Evolutionary conservation across 2,888 invertebrate species (phyloP).

Genomic region (Pheosia gnoma): DNA sequence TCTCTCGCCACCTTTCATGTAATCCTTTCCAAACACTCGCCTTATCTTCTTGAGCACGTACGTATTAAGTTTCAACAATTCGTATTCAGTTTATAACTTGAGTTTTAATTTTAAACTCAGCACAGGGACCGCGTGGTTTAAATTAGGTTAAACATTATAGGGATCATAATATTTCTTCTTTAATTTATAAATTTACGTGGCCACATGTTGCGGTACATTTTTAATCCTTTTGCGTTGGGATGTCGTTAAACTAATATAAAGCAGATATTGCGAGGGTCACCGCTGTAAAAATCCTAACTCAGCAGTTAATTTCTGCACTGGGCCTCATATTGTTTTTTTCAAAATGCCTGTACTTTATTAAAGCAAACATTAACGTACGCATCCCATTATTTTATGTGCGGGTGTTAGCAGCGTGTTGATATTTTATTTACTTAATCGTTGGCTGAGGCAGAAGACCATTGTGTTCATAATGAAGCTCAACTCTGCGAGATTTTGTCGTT

Average conservation of each 20-base stretch:
- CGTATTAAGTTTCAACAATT: constrained; percentile 52
- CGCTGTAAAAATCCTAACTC: constrained; percentile 63
- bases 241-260: constrained; percentile 66
- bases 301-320: constrained; percentile 68
- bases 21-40: constrained; percentile 50
- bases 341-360: constrained; percentile 72
- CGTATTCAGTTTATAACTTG: constrained; percentile 38
- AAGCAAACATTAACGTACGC: constrained; percentile 70
- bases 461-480: constrained; percentile 72
- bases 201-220: constrained; percentile 67
- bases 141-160: constrained; percentile 58
- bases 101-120: constrained; percentile 42
- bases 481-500: constrained; percentile 74
- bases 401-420: constrained; percentile 72
- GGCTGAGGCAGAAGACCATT: constrained; percentile 57
- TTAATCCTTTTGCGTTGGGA: constrained; percentile 56
- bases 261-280: constrained; percentile 46
- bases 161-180: constrained; percentile 58
- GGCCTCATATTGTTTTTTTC: constrained; percentile 63
- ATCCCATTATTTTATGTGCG: constrained; percentile 65
- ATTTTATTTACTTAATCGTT: constrained; percentile 77
- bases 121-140: constrained; percentile 38
- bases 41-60: constrained; percentile 50
- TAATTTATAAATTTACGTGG: constrained; percentile 67
- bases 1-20: constrained; percentile 56